phyloP scores from a whole-genome alignment of 2,797 vertebrate genomes.

The Neopelma chrysocephalum region DNA sequence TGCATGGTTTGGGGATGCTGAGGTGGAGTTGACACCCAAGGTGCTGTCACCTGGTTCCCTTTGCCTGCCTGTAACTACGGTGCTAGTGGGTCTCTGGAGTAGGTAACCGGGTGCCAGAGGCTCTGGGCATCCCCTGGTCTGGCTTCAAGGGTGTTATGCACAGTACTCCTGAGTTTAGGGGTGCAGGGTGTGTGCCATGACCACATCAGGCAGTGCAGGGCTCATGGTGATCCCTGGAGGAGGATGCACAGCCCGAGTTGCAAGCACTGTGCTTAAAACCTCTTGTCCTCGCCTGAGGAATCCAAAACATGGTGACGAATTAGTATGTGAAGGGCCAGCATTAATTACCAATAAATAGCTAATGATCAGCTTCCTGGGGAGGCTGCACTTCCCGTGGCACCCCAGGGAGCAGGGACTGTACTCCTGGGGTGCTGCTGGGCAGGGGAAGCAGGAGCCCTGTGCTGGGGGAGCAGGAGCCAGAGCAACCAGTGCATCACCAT shows the following conservation, averaged over 20 bases:
- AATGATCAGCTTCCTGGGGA: neutral
- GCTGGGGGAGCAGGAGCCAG: neutral
- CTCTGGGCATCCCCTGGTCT: neutral
- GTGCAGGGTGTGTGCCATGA: accelerated
- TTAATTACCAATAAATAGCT: neutral
- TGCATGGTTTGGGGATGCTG: neutral
- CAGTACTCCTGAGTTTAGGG: neutral
- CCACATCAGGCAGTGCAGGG: neutral
- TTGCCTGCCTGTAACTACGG: accelerated
- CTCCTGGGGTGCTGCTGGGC: neutral
- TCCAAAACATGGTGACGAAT: neutral
- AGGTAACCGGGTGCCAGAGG: neutral
- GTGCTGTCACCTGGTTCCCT: neutral
- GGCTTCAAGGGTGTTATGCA: accelerated
- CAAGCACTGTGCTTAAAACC: neutral
- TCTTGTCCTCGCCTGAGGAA: neutral
- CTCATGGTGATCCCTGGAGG: neutral
- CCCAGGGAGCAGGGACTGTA: neutral
- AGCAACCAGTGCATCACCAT: neutral
- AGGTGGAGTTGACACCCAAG: accelerated
- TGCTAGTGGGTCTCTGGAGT: neutral
- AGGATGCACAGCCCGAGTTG: neutral
- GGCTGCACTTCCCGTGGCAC: neutral
- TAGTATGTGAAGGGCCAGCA: neutral
- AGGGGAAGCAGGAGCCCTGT: neutral